phyloP scores from a whole-genome alignment of 2,113 vertebrate species.

The Rhinoptilus africanus region DNA sequence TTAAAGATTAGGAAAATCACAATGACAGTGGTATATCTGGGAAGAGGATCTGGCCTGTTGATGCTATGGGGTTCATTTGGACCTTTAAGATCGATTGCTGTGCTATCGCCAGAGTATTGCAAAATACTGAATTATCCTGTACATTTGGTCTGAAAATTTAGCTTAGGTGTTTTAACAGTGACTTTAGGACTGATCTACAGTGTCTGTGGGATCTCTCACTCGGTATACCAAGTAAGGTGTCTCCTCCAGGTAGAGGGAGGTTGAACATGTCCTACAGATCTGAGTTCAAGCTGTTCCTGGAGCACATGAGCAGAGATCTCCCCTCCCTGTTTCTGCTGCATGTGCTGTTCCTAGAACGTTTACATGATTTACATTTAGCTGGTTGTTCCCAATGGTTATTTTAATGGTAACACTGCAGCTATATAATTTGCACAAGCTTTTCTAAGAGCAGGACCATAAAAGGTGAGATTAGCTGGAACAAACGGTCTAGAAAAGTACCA shows the following conservation, averaged over 20 bases:
- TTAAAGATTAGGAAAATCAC: background rate
- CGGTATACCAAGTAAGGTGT: background rate
- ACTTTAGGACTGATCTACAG: background rate
- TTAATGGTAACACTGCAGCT: background rate
- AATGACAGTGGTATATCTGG: background rate
- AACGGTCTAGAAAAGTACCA: background rate
- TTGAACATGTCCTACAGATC: background rate
- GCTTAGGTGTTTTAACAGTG: background rate
- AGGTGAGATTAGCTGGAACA: background rate
- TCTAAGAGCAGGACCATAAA: background rate
- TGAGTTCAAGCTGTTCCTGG: background rate
- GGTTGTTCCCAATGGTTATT: background rate
- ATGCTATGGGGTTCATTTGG: background rate
- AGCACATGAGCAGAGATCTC: background rate
- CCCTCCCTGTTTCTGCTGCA: background rate
- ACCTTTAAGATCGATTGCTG: background rate
- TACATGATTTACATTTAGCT: conserved; percentile 21
- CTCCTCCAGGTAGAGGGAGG: background rate
- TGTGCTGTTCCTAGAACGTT: background rate
- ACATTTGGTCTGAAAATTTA: background rate
- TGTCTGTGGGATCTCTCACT: background rate
- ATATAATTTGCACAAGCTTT: conserved; percentile 12
- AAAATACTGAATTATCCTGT: background rate
- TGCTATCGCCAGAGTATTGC: background rate
- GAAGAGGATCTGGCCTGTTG: background rate